These are phyloP conservation scores for Rhagonycha fulva DNA, from an alignment of 2,888 invertebrate species.

Conservation along the genomic window DNA sequence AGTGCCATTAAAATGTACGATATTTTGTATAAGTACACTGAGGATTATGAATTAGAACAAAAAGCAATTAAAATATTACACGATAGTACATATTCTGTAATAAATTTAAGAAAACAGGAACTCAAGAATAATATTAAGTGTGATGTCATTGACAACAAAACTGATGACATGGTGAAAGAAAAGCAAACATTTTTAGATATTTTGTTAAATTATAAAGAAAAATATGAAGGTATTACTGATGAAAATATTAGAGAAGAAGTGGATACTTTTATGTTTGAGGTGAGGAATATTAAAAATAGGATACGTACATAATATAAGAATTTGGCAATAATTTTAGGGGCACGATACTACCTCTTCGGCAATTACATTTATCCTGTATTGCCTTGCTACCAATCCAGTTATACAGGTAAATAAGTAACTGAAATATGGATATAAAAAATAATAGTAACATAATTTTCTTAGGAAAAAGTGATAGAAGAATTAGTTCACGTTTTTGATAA, in stretches of 20 bases:
- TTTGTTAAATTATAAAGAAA: constrained; percentile 59
- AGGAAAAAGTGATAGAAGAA: constrained; percentile 49
- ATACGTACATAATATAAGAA: not conserved
- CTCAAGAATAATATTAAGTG: not conserved
- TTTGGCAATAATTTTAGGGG: not conserved
- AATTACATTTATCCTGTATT: not conserved
- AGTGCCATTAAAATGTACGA: constrained; percentile 60
- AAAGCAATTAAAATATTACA: constrained; percentile 57
- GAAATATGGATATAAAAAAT: not conserved
- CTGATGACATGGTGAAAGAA: constrained; percentile 36
- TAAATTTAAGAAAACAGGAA: constrained; percentile 56
- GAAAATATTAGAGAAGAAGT: constrained; percentile 70
- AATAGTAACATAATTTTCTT: constrained; percentile 33
- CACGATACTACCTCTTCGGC: constrained; percentile 1
- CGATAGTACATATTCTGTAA: constrained; percentile 61
- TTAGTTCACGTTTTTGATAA: constrained; percentile 44
- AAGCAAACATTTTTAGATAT: constrained; percentile 70
- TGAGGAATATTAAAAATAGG: constrained; percentile 37
- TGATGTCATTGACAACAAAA: not conserved
- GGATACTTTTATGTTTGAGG: constrained; percentile 76
- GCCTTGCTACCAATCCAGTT: not conserved
- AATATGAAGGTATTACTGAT: constrained; percentile 63
- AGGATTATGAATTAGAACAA: constrained; percentile 62
- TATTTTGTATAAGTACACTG: constrained; percentile 39
- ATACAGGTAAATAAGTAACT: not conserved